These are phyloP conservation scores for Plectrocnemia conspersa DNA, from an alignment of 1,140 invertebrate species.

Conservation along the genomic window DNA sequence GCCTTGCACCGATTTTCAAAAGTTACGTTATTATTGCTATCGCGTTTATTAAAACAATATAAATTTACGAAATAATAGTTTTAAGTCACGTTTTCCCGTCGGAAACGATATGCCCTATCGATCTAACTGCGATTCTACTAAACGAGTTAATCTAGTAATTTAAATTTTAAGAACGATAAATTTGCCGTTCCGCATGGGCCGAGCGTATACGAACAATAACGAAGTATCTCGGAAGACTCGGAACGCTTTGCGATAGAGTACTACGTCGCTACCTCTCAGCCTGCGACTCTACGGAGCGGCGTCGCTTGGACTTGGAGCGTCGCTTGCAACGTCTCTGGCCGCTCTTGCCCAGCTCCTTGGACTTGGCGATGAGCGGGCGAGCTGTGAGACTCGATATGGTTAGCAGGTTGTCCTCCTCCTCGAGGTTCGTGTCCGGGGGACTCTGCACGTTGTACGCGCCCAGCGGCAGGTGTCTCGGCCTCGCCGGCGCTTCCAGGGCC, in stretches of 20 bases:
- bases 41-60: too few relatives aligned
- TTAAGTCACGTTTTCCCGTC: too few relatives aligned
- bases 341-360: slow-evolving; percentile 63
- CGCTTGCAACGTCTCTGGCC: slow-evolving; percentile 42
- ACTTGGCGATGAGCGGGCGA: slow-evolving; percentile 63
- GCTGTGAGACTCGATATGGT: slow-evolving; percentile 67
- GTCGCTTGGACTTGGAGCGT: not conserved
- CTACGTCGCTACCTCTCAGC: not conserved
- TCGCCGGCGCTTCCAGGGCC: slow-evolving; percentile 33
- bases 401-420: slow-evolving; percentile 64
- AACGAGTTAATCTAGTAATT: too few relatives aligned
- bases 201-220: too few relatives aligned
- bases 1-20: too few relatives aligned
- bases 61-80: too few relatives aligned
- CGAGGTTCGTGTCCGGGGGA: slow-evolving; percentile 58
- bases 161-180: too few relatives aligned
- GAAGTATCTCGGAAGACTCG: too few relatives aligned
- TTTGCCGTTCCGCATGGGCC: too few relatives aligned
- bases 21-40: too few relatives aligned
- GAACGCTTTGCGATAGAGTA: not conserved
- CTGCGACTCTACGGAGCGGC: slow-evolving; percentile 2
- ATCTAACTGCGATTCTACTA: too few relatives aligned
- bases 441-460: slow-evolving; percentile 46
- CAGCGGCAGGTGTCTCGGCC: slow-evolving; percentile 43
- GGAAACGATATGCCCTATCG: too few relatives aligned